Percentiles rank a stretch among this genome's conserved stretches.
Evolutionary conservation across 1,140 invertebrate species (phyloP).

Genomic region (Liolophura sinensis): DNA sequence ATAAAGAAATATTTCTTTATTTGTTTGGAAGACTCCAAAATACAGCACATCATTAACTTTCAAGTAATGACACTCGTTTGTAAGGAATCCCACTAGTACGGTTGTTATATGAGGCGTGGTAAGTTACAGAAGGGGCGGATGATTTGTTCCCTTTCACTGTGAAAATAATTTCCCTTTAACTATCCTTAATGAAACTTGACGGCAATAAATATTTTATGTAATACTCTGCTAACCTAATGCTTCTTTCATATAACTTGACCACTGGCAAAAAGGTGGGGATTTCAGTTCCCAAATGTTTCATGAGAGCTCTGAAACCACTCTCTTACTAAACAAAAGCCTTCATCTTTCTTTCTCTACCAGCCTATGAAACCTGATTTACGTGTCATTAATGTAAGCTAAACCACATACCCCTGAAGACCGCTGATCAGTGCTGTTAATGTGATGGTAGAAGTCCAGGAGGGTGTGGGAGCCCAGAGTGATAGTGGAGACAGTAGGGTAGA

Average conservation of each 20-base stretch:
- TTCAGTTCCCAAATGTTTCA: no score
- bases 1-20: slow-evolving; percentile 1
- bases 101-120: neutral
- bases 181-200: no score
- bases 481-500: slow-evolving; percentile 90
- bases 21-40: neutral
- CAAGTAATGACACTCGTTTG: neutral
- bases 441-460: slow-evolving; percentile 80
- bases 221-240: no score
- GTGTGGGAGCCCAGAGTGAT: slow-evolving; percentile 90
- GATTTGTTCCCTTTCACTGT: no score
- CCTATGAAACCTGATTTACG: neutral
- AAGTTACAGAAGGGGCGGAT: no score
- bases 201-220: no score
- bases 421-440: slow-evolving; percentile 14
- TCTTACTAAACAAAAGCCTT: neutral
- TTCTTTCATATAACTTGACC: no score
- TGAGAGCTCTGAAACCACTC: no score
- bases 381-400: neutral
- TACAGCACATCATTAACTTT: neutral
- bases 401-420: neutral
- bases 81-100: neutral
- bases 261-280: no score
- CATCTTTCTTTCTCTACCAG: neutral
- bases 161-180: no score